Evolutionary conservation across 2,113 vertebrate genomes (phyloP), one percentile per base, ranked within the genome.

Genomic region (Eublepharis macularius): DNA sequence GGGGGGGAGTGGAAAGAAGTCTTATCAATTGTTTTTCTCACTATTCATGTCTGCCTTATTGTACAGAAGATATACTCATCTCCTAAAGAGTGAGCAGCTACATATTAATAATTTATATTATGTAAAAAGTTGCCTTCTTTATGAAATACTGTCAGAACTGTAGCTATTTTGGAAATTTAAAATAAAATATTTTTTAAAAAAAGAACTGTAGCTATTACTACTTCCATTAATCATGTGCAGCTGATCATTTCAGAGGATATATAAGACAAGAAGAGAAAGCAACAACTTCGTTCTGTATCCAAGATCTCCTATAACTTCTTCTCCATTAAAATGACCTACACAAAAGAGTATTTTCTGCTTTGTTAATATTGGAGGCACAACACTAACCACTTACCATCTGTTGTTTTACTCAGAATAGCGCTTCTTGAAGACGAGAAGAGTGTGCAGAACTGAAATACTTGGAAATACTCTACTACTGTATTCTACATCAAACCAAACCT

Each of bases 321-420:
- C 21, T 80, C 66, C 75, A 84, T 68, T 76, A 76, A 89, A 87
- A 32, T 1, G 75, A 9, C 54, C 76, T 89, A 65, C 36, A 34
- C 24, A 47, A 4, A 85, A 76, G 66, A 74, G 19, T 24, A 69
- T 70, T 13, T 5, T 65, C 66, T 88, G 63, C 4, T 36, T 6
- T 21, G 0, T 63, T 34, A 74, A 4, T 2, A 74, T 65, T 26
- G 16, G 0, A 6, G 0, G 16, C 68, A 82, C 39, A n/a, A 4
- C 29, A 76, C 26, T 49, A 47, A 51, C 17, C 0, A 0, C 17
- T 19, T 63, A 86, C 36, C 47, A 66, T 34, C 4, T 1, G 9
- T 36, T 4, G 60, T 29, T 88, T 83, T 63, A 43, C 26, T 39
- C 24, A 1, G 16, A 9, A 3, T 68, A 79, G 24, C 49, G 36